Conservation (phyloP, 2,888 invertebrate species). For the Eutolmus rufibarbis region DNA sequence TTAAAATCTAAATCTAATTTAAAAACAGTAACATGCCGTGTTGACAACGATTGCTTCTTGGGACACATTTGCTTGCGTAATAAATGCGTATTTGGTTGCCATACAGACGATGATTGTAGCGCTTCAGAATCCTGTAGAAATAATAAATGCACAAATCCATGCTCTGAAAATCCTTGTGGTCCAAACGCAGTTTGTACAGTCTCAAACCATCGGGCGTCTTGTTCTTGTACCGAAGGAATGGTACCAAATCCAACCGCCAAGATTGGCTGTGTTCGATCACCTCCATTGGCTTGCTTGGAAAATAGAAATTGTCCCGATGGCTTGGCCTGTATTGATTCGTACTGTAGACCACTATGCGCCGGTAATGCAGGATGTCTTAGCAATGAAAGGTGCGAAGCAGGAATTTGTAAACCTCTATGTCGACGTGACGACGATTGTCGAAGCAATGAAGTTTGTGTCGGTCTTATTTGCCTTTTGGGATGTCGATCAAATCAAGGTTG, state of each 20-base stretch:
- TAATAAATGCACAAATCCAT: constrained; percentile 83
- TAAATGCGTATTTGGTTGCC: constrained; percentile 86
- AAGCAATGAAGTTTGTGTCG: constrained; percentile 85
- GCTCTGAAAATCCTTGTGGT: constrained; percentile 79
- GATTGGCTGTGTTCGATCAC: constrained; percentile 84
- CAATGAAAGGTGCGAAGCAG: constrained; percentile 74
- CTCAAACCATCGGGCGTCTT: constrained; percentile 80
- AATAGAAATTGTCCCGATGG: constrained; percentile 79
- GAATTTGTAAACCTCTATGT: constrained; percentile 84
- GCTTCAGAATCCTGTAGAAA: constrained; percentile 82
- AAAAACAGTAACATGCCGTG: constrained; percentile 78
- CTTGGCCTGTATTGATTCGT: constrained; percentile 75
- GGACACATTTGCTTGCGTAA: constrained; percentile 88
- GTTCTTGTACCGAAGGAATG: constrained; percentile 79
- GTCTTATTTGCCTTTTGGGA: constrained; percentile 78
- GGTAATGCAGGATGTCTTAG: constrained; percentile 78
- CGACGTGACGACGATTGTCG: constrained; percentile 85
- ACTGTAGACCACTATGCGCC: constrained; percentile 81
- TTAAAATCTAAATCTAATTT: background rate
- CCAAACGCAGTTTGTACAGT: constrained; percentile 84
- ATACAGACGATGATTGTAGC: constrained; percentile 86
- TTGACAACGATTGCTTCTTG: constrained; percentile 91
- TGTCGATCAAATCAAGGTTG: constrained; percentile 84
- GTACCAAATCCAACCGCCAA: constrained; percentile 89
- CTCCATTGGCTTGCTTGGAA: constrained; percentile 75